A percentile compares a stretch with the other conserved stretches of the same genome.
These are phyloP conservation scores for Beroe ovata DNA, from an alignment of 37 sponge, comb jelly and placozoan species.

Conservation along the genomic window DNA sequence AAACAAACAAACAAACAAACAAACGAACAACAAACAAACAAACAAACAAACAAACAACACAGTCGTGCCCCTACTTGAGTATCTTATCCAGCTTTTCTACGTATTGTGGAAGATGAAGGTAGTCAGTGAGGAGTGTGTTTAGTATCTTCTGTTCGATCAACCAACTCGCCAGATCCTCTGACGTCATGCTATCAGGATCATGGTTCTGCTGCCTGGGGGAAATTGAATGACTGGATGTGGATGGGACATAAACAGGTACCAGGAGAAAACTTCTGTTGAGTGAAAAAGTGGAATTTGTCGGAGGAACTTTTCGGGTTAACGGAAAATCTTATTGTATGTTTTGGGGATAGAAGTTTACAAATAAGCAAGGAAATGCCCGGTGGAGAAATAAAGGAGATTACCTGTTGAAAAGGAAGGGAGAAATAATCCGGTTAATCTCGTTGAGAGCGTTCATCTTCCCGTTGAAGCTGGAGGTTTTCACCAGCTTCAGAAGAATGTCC, in stretches of 20 bases:
- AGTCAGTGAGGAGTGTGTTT: conserved; percentile 86
- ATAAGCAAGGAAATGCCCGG: no score
- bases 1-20: no score
- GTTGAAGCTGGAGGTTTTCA: conserved; percentile 89
- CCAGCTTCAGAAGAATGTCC: conserved; percentile 69
- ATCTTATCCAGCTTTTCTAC: conserved; percentile 93
- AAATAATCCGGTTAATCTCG: conserved; percentile 73
- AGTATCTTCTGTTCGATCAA: conserved; percentile 75
- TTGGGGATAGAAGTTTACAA: no score
- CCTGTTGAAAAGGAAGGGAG: conserved; percentile 53
- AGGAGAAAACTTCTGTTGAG: no score
- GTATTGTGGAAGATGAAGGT: conserved; percentile 96
- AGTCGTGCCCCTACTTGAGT: no score
- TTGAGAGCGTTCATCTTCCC: conserved; percentile 99
- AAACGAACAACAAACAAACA: no score
- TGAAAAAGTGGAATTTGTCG: no score
- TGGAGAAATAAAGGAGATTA: no score
- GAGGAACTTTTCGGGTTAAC: no score
- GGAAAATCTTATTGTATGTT: no score
- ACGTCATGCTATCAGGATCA: conserved; percentile 45
- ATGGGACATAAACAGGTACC: no score
- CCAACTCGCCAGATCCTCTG: conserved; percentile 46
- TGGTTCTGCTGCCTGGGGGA: conserved; percentile 75
- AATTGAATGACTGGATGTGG: background rate
- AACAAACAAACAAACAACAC: no score